These are phyloP conservation scores for Oeneis ivallda DNA, from an alignment of 2,888 invertebrate genomes.

Conservation along the genomic window DNA sequence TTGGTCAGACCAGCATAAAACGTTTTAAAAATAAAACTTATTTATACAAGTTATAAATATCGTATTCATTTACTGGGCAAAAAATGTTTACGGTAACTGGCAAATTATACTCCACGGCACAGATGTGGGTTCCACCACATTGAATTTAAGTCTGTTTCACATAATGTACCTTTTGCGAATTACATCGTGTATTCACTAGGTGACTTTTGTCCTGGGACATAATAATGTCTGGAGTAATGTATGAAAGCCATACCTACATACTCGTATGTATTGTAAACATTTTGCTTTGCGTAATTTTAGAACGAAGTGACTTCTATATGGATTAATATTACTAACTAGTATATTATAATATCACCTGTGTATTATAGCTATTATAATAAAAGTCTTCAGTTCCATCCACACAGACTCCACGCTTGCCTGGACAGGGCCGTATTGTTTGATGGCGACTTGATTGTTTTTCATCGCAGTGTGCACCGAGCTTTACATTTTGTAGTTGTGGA, in stretches of 20 bases:
- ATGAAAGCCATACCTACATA: no score
- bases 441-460: slow-evolving; percentile 23
- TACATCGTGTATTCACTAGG: neutral
- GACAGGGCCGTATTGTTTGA: neutral
- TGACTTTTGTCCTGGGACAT: no score
- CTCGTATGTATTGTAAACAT: no score
- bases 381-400: slow-evolving; percentile 6
- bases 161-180: neutral
- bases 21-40: no score
- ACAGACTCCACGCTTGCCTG: slow-evolving; percentile 6
- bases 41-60: slow-evolving; percentile 9
- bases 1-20: neutral
- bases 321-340: neutral
- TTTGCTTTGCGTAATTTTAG: no score
- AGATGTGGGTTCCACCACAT: slow-evolving; percentile 36
- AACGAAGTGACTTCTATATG: neutral
- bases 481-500: slow-evolving; percentile 35
- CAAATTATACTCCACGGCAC: slow-evolving; percentile 26
- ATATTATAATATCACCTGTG: no score
- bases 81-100: slow-evolving; percentile 36
- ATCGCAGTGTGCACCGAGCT: slow-evolving; percentile 18
- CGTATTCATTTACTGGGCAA: slow-evolving; percentile 17
- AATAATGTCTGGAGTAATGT: no score
- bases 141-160: slow-evolving; percentile 23
- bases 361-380: slow-evolving; percentile 5